Conservation (phyloP, 2,888 invertebrate genomes). For the Melieria picta region DNA sequence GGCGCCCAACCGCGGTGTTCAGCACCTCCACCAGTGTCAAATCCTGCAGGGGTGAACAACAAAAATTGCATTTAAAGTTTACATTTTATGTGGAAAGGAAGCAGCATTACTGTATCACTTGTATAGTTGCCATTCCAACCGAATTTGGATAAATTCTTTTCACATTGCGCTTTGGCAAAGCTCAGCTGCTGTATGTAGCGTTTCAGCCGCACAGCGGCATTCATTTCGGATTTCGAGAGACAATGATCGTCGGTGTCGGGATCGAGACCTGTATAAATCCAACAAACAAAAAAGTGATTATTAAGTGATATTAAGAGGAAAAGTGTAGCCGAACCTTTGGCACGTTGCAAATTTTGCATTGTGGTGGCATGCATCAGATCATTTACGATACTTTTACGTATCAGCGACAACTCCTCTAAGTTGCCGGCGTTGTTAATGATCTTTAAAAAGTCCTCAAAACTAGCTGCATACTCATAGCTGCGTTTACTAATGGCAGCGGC, state of each 20-base stretch:
- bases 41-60: constrained; percentile 67
- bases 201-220: constrained; percentile 83
- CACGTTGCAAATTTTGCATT: constrained; percentile 86
- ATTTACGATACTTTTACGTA: constrained; percentile 86
- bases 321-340: constrained; percentile 71
- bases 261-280: constrained; percentile 52
- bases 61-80: background rate
- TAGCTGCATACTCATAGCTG: constrained; percentile 88
- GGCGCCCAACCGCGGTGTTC: constrained; percentile 82
- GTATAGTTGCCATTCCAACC: constrained; percentile 82
- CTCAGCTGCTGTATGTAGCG: constrained; percentile 85
- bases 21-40: constrained; percentile 78
- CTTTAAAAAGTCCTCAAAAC: constrained; percentile 88
- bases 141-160: constrained; percentile 76
- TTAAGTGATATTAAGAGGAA: too few relatives aligned
- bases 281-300: background rate
- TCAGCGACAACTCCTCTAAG: constrained; percentile 83
- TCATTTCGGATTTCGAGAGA: constrained; percentile 78
- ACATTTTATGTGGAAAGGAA: too few relatives aligned
- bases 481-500: constrained; percentile 81
- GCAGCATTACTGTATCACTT: constrained; percentile 55
- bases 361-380: constrained; percentile 95
- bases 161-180: constrained; percentile 83
- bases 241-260: constrained; percentile 66
- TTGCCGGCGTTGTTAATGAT: constrained; percentile 84